A percentile compares a stretch with the other conserved stretches of the same genome.
phyloP scores from a whole-genome alignment of 1,140 invertebrate species.

The Lepidurus couesii region DNA sequence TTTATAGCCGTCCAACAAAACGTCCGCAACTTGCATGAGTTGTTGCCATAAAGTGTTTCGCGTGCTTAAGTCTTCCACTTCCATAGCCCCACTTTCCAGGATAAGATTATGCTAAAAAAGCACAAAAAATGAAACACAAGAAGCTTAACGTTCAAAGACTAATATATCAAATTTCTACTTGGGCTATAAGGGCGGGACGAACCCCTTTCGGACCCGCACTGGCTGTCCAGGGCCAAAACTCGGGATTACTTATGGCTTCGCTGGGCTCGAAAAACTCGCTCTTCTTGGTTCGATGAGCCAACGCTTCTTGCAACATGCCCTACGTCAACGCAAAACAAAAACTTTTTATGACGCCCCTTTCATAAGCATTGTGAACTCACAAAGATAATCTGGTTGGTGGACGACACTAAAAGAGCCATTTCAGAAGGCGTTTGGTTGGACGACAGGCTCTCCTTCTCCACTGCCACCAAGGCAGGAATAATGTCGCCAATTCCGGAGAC shows the following conservation, averaged over 20 bases:
- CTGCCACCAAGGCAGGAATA: constrained; percentile 36
- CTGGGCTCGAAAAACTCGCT: constrained; percentile 24
- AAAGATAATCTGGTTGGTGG: background rate
- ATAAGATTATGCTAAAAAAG: constrained; percentile 39
- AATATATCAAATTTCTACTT: constrained; percentile 41
- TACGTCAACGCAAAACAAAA: background rate
- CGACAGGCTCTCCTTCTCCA: constrained; percentile 49
- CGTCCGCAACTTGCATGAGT: constrained; percentile 63
- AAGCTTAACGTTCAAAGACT: constrained; percentile 38
- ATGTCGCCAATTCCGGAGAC: constrained; percentile 33
- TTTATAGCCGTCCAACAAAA: constrained; percentile 67
- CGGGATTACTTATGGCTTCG: constrained; percentile 37
- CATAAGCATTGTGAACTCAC: background rate
- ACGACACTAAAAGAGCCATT: constrained; percentile 25
- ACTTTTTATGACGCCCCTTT: too few relatives aligned
- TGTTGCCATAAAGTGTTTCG: constrained; percentile 57
- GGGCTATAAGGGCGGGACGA: constrained; percentile 44
- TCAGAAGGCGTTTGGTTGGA: constrained; percentile 37
- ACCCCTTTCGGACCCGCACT: constrained; percentile 42
- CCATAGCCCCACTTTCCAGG: constrained; percentile 39
- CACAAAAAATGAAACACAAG: too few relatives aligned
- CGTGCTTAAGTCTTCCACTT: constrained; percentile 44
- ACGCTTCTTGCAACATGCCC: constrained; percentile 25
- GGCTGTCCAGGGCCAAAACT: constrained; percentile 49
- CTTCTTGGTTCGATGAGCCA: constrained; percentile 28